Evolutionary conservation across 1,140 invertebrate genomes (phyloP).

Genomic region (Drosophila pectinifera): DNA sequence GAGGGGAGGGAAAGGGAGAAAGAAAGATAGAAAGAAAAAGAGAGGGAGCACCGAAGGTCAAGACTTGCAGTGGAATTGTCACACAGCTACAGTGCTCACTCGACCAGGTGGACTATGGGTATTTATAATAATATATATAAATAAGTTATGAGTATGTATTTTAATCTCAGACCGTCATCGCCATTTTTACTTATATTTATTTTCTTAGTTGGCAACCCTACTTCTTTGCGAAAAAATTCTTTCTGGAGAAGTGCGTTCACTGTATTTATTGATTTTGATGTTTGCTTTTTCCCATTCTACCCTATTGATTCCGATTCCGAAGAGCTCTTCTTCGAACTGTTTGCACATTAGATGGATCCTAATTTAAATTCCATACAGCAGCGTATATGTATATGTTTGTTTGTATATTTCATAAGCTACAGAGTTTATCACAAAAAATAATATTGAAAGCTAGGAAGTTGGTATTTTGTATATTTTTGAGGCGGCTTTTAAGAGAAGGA

Average conservation of each 20-base stretch:
- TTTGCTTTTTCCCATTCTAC: conserved; percentile 10
- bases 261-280: conserved; percentile 38
- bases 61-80: conserved; percentile 20
- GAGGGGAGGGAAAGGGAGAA: background rate
- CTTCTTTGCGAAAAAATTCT: background rate
- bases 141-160: no score
- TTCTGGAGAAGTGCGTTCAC: background rate
- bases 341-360: conserved; percentile 33
- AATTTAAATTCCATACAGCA: conserved; percentile 39
- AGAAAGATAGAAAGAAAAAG: background rate
- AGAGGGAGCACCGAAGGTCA: conserved; percentile 25
- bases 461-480: conserved; percentile 8
- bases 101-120: no score
- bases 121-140: no score
- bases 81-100: conserved; percentile 19
- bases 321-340: conserved; percentile 16
- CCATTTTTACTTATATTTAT: background rate
- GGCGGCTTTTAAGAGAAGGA: background rate
- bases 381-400: background rate
- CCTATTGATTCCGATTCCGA: conserved; percentile 6
- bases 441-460: conserved; percentile 8
- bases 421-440: background rate
- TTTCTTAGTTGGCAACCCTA: background rate
- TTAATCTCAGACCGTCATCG: no score
- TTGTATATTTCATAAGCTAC: conserved; percentile 13